Percentiles rank a stretch among this genome's conserved stretches.
phyloP scores from a whole-genome alignment of 2,113 vertebrate species.

The Apodemus speciosus region DNA sequence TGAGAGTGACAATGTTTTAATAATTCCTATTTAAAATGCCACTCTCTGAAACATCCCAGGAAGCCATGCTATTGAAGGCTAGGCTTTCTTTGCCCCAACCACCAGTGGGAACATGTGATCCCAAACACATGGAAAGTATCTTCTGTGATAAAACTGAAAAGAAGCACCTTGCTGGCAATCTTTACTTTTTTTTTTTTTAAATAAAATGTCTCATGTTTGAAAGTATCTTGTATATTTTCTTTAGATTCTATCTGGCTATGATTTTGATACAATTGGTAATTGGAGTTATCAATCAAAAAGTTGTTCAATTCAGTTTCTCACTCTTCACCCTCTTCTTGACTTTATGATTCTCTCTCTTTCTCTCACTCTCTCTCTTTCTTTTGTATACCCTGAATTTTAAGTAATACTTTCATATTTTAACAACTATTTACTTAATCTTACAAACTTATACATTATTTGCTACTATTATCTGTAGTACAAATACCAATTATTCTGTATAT shows the following conservation, averaged over 20 bases:
- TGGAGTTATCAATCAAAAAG: neutral
- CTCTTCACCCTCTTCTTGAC: neutral
- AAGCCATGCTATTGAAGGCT: neutral
- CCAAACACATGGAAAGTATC: neutral
- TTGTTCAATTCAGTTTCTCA: neutral
- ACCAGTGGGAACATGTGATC: no score
- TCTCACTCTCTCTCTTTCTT: neutral
- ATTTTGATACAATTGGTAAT: neutral
- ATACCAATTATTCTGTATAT: no score
- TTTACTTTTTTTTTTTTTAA: neutral
- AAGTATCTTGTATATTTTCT: neutral
- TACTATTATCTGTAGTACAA: neutral
- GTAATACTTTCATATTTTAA: neutral
- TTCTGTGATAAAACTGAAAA: neutral
- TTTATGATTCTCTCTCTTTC: neutral
- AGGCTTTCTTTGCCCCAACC: neutral
- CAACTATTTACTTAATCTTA: neutral
- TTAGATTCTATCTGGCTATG: neutral
- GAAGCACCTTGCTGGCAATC: neutral
- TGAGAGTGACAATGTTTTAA: neutral
- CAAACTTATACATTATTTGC: neutral
- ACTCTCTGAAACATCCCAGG: neutral
- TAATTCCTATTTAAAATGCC: neutral
- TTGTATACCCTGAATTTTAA: neutral
- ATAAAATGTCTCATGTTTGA: neutral